These are phyloP conservation scores for Tricholauxania praeusta DNA, from an alignment of 2,888 invertebrate species.

Conservation along the genomic window DNA sequence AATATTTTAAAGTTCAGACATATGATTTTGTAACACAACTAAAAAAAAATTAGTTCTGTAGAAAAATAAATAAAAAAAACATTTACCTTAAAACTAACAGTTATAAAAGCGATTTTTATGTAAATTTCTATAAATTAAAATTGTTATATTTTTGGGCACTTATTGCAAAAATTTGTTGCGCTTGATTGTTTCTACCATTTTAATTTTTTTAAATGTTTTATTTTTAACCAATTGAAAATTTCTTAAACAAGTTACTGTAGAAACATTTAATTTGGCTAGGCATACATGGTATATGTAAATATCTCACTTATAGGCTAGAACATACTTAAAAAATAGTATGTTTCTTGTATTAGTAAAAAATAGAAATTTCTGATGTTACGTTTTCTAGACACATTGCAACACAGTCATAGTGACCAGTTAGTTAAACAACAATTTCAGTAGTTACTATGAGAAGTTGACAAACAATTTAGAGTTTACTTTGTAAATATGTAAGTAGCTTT, in stretches of 20 bases:
- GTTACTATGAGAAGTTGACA: conserved; percentile 18
- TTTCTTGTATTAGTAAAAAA: too few relatives aligned
- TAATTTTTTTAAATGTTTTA: conserved; percentile 25
- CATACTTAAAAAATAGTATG: too few relatives aligned
- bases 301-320: background rate
- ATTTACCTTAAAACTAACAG: conserved; percentile 23
- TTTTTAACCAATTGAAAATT: conserved; percentile 20
- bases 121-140: conserved; percentile 32
- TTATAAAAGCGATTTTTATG: conserved; percentile 22
- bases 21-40: conserved; percentile 16
- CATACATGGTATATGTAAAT: conserved; percentile 27
- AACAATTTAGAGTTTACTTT: conserved; percentile 3
- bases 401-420: background rate
- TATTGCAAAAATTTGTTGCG: conserved; percentile 50
- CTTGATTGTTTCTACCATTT: conserved; percentile 32
- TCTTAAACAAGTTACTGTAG: conserved; percentile 5
- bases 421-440: background rate
- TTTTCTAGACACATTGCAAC: too few relatives aligned
- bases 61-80: conserved; percentile 25
- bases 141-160: conserved; percentile 46
- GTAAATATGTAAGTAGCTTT: conserved; percentile 33
- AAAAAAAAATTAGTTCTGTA: conserved; percentile 1
- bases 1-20: conserved; percentile 6
- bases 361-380: too few relatives aligned
- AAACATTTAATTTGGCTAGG: conserved; percentile 44